phyloP scores from a whole-genome alignment of 2,888 invertebrate genomes.

The Antitype chi region DNA sequence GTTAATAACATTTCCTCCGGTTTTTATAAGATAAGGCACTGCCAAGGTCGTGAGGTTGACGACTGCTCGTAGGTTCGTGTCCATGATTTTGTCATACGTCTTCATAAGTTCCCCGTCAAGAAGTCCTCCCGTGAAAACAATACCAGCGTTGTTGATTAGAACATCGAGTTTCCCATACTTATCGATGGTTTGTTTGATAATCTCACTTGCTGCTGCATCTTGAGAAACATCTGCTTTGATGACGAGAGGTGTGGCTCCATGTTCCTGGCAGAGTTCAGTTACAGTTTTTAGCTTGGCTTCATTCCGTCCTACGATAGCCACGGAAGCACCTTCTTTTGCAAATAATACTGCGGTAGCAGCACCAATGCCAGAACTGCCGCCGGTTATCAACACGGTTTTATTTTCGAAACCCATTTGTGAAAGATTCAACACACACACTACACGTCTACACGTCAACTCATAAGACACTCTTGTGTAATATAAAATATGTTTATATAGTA shows the following conservation, averaged over 20 bases:
- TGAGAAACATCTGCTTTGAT: slow-evolving; percentile 62
- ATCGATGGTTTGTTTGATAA: slow-evolving; percentile 65
- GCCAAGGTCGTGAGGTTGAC: slow-evolving; percentile 58
- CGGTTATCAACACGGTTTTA: slow-evolving; percentile 76
- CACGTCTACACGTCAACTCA: not conserved
- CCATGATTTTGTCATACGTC: slow-evolving; percentile 61
- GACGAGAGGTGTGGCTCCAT: slow-evolving; percentile 42
- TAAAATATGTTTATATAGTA: not conserved
- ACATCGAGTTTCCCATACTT: slow-evolving; percentile 68
- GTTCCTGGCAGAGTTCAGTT: slow-evolving; percentile 36
- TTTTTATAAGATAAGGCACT: slow-evolving; percentile 56
- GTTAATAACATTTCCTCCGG: slow-evolving; percentile 70
- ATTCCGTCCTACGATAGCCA: slow-evolving; percentile 74
- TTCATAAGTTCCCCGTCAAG: slow-evolving; percentile 47
- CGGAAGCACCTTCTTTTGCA: slow-evolving; percentile 73
- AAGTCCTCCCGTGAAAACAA: slow-evolving; percentile 27
- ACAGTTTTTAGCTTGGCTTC: slow-evolving; percentile 68
- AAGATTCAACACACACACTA: not conserved
- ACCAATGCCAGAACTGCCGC: slow-evolving; percentile 79
- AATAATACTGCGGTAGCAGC: slow-evolving; percentile 74
- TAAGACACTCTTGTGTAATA: not conserved
- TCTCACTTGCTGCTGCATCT: slow-evolving; percentile 53
- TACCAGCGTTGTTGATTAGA: slow-evolving; percentile 68
- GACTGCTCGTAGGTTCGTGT: slow-evolving; percentile 60
- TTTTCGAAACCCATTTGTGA: slow-evolving; percentile 62